Conservation (phyloP, 2,797 vertebrate genomes). For the Alfaro cultratus region DNA sequence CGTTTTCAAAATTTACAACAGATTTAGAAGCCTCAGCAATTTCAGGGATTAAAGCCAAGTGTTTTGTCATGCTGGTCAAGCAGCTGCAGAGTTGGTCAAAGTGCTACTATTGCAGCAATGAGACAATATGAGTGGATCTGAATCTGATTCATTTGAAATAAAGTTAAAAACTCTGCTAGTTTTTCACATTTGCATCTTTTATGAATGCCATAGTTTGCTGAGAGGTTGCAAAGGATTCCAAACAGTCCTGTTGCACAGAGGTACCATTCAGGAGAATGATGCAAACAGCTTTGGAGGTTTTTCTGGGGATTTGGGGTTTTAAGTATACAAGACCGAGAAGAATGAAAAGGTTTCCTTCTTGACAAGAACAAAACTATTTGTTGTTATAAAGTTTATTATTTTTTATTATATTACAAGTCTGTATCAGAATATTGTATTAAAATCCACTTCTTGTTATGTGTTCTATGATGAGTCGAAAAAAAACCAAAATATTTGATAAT, state of each 20-base stretch:
- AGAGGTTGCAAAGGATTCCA: neutral
- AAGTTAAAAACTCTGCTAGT: neutral
- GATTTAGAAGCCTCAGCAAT: neutral
- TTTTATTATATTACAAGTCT: neutral
- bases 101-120: neutral
- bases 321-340: neutral
- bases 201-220: neutral
- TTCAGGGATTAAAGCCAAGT: neutral
- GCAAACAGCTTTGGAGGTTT: neutral
- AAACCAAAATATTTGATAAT: neutral
- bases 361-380: neutral
- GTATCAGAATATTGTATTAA: neutral
- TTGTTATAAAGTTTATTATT: neutral
- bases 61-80: neutral
- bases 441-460: neutral
- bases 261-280: neutral
- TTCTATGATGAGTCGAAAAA: neutral
- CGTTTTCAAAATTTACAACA: neutral
- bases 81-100: neutral
- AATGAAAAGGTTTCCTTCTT: neutral
- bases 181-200: neutral
- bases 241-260: neutral
- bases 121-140: neutral
- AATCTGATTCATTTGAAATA: neutral
- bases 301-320: neutral